Conservation (phyloP, 1,140 invertebrate species). For the Bombus confusus region DNA sequence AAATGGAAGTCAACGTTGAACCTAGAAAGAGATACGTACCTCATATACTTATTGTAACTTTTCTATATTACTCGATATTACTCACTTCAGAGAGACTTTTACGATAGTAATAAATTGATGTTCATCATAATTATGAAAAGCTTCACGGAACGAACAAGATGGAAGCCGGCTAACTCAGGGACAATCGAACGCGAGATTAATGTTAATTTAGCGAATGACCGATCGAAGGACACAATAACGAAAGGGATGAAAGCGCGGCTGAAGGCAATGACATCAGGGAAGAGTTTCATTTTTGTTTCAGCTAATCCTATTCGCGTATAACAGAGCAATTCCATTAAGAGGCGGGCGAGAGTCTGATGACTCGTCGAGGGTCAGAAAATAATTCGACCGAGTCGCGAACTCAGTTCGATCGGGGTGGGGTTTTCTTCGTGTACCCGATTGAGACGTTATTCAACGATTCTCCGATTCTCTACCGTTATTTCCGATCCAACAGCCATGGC, state of each 20-base stretch:
- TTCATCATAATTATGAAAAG: neutral
- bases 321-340: constrained; percentile 77
- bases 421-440: constrained; percentile 61
- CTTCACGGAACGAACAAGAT: neutral
- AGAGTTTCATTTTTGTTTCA: constrained; percentile 69
- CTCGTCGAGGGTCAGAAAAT: constrained; percentile 56
- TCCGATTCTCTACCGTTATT: constrained; percentile 9
- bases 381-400: constrained; percentile 67
- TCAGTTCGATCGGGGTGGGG: constrained; percentile 51
- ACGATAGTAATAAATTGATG: neutral
- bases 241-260: neutral
- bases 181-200: neutral
- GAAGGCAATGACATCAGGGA: neutral
- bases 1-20: neutral
- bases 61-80: no score
- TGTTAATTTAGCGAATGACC: constrained; percentile 27
- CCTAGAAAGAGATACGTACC: no score
- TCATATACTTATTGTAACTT: no score
- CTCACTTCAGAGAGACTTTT: neutral
- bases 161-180: neutral
- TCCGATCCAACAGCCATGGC: neutral
- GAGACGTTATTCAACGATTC: constrained; percentile 67
- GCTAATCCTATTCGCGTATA: constrained; percentile 55
- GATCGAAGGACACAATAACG: neutral
- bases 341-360: constrained; percentile 60